Percentiles rank a stretch among this genome's conserved stretches.
These are phyloP conservation scores for Clarias batrachus DNA, from an alignment of 2,113 vertebrate genomes.

Conservation along the genomic window DNA sequence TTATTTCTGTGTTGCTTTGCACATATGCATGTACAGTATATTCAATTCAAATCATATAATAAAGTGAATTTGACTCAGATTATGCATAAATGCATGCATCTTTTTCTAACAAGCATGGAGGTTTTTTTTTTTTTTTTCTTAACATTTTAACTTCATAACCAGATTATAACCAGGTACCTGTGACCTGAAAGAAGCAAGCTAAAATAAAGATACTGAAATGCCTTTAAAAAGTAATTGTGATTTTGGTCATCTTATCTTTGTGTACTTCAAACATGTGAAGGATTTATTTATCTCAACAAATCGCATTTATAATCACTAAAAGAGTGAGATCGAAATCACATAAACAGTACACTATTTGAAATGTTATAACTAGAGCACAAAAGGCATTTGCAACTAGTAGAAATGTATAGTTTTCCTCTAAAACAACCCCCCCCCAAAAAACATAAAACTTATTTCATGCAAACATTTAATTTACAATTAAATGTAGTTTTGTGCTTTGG, in stretches of 20 bases:
- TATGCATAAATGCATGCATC: neutral
- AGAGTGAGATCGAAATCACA: neutral
- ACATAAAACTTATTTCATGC: neutral
- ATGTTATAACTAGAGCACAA: neutral
- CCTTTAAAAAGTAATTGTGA: neutral
- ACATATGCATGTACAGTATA: too few relatives aligned
- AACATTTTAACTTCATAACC: too few relatives aligned
- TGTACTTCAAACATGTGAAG: neutral
- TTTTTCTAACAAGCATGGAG: neutral
- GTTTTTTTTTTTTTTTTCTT: neutral
- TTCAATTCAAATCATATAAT: too few relatives aligned
- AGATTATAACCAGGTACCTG: neutral
- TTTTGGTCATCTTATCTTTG: neutral
- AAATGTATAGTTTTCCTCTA: neutral
- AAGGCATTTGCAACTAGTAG: neutral
- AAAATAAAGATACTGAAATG: neutral
- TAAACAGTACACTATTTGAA: neutral
- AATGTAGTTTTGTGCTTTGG: neutral
- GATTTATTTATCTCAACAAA: neutral
- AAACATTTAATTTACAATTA: neutral
- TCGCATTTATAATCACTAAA: too few relatives aligned
- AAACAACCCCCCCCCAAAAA: too few relatives aligned
- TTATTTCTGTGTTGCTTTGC: neutral
- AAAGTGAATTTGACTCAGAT: too few relatives aligned
- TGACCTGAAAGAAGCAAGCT: neutral